Evolutionary conservation across 2,797 vertebrate species (phyloP).

Genomic region (Sebastes steindachneri): DNA sequence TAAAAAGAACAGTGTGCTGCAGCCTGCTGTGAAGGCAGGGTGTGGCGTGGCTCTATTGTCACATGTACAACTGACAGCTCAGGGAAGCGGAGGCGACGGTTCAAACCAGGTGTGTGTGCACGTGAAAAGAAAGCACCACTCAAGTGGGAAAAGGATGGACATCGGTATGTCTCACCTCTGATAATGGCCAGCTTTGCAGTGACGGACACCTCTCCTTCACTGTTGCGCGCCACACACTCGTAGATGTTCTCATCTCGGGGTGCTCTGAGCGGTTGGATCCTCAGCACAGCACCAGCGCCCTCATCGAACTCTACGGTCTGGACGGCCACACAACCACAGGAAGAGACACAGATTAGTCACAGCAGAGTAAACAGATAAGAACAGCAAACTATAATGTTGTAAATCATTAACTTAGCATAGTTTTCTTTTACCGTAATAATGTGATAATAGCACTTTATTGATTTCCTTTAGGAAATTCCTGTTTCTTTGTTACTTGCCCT

Average conservation of each 20-base stretch:
- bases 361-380: neutral
- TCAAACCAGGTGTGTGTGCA: conserved; percentile 38
- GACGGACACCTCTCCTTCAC: conserved; percentile 88
- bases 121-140: conserved; percentile 25
- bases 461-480: neutral
- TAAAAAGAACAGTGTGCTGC: conserved; percentile 71
- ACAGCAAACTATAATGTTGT: neutral
- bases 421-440: neutral
- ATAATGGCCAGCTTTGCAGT: conserved; percentile 97
- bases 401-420: neutral
- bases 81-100: conserved; percentile 8
- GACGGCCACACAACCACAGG: conserved; percentile 45
- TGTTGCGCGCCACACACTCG: conserved; percentile 95
- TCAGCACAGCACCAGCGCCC: conserved; percentile 92
- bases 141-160: conserved; percentile 12
- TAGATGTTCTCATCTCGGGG: conserved; percentile 96
- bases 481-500: conserved; percentile 1
- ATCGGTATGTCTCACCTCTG: conserved; percentile 85
- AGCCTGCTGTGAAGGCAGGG: conserved; percentile 60
- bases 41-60: conserved; percentile 60
- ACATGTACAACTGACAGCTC: conserved; percentile 52
- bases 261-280: conserved; percentile 95
- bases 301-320: conserved; percentile 98
- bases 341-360: conserved; percentile 35
- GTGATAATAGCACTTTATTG: neutral